Evolutionary conservation across 2,888 invertebrate genomes (phyloP), one percentile per base, ranked within the genome.

Genomic region (Drosophila merina): DNA sequence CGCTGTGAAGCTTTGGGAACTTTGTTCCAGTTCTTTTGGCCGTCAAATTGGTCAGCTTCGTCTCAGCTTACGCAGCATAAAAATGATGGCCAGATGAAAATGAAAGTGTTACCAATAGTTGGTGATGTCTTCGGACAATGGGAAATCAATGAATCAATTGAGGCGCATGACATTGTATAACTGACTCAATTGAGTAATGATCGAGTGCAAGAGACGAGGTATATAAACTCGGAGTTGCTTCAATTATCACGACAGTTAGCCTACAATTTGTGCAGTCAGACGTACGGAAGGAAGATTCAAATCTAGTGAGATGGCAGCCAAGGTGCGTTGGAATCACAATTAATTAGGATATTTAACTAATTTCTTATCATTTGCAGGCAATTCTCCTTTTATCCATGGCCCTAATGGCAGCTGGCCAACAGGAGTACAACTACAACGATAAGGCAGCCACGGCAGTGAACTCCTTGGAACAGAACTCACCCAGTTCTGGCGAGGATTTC

Each of bases 121-220:
- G 28, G 62, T 59, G 52, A 58, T 59, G 62, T 45, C 67, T 57
- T 51, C 54, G 36, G 51, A 52, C 64, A 79, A 76, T 55, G 60
- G 63, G 52, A 85, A 62, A 79, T 62, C 60, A 67, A 42, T 42
- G 40, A 42, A 59, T 78, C 79, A 85, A 79, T 83, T 81, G 88
- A 66, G 67, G 57, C 48, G 72, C 80, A 71, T 77, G 78, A 77
- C 69, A 88, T 82, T 82, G 88, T 88, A 79, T 88, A 82, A 82
- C 87, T 26, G 26, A 55, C 14, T 42, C 31, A 42, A 70, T 88
- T 74, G 58, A 56, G 84, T 79, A 82, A 88, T 74, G 38, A 31
- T 51, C 40, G 51, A 56, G 64, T 44, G 30, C 58, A 42, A 44
- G 20, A 47, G 45, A 47, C 26, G 30, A 52, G 68, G 71, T 84